These are phyloP conservation scores for Lepidocyrtoides sp. DNA, from an alignment of 2,888 invertebrate genomes.

Conservation along the genomic window DNA sequence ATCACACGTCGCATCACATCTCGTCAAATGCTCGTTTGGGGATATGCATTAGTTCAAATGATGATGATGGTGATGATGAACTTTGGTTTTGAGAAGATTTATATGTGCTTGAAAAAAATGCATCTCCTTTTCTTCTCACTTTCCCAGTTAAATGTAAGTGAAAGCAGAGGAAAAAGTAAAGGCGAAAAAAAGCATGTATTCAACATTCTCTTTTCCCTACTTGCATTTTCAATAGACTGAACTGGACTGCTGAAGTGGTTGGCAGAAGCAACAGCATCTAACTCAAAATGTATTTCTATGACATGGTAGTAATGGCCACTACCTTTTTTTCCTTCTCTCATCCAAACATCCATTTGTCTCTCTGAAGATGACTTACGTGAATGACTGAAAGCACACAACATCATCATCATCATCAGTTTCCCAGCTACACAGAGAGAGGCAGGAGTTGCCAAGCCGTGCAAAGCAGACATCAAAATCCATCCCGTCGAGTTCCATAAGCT, in stretches of 20 bases:
- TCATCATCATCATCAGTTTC: no score
- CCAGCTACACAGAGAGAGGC: background rate
- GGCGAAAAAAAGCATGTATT: background rate
- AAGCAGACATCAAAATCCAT: slow-evolving; percentile 50
- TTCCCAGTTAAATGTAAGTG: background rate
- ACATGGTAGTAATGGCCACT: background rate
- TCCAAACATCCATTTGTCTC: background rate
- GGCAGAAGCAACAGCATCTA: background rate
- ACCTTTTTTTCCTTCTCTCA: background rate
- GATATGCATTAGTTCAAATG: background rate
- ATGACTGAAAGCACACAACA: background rate
- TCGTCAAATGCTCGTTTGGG: background rate
- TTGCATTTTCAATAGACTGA: background rate
- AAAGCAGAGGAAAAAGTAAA: background rate
- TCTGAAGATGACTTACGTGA: background rate
- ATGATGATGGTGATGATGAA: background rate
- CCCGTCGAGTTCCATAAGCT: background rate
- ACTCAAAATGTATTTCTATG: background rate
- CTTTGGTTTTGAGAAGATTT: background rate
- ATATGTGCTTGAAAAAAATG: background rate
- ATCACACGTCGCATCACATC: no score
- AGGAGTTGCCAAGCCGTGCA: background rate
- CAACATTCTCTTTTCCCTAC: background rate
- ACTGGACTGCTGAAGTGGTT: background rate
- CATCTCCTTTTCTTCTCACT: background rate